Base-by-base conservation (phyloP, 1,140 invertebrate species). In the Galleria mellonella region DNA sequence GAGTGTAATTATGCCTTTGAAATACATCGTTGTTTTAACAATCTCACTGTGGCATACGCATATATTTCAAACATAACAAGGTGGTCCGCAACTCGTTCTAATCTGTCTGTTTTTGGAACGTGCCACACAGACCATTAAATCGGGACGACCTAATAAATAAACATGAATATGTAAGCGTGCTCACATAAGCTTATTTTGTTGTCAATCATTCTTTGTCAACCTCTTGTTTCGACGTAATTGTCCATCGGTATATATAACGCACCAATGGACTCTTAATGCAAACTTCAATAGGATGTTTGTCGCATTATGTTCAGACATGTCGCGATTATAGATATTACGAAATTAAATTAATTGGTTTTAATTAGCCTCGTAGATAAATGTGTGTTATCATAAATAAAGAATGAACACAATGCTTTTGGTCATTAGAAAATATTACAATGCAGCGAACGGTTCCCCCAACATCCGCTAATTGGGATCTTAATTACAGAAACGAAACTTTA, bases 361-460 rank as follows among this genome's bases (percentile, higher is more conserved):
- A 23, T 23, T 23, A 23, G 6, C 17, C 6, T 11, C 9, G 9
- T 9, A n/a, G 30, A 32, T 11, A 32, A 32, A 32, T 9, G 11
- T 3, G 4, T 14, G 14, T 7, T 13, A 9, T 35, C 33, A 14
- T 40, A 40, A 40, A 55, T 62, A 54, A 62, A 64, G 54, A 47
- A 31, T 31, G 30, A 27, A 57, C 44, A 59, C 54, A 55, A 55
- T 32, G 8, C 48, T 29, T 23, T 23, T 23, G 57, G 46, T 63
- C 55, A 53, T 49, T 52, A 58, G 60, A 61, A 59, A 64, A 64
- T 63, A 60, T 64, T 62, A 55, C 58, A 65, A 72, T 72, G 59
- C 58, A 56, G 59, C 56, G 61, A 64, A 61, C 51, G 46, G 49
- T 47, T 60, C 55, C 51, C 54, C 55, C 47, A 57, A 54, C 61